These are phyloP conservation scores for Chionoecetes opilio DNA, from an alignment of 1,140 invertebrate genomes.

Conservation along the genomic window DNA sequence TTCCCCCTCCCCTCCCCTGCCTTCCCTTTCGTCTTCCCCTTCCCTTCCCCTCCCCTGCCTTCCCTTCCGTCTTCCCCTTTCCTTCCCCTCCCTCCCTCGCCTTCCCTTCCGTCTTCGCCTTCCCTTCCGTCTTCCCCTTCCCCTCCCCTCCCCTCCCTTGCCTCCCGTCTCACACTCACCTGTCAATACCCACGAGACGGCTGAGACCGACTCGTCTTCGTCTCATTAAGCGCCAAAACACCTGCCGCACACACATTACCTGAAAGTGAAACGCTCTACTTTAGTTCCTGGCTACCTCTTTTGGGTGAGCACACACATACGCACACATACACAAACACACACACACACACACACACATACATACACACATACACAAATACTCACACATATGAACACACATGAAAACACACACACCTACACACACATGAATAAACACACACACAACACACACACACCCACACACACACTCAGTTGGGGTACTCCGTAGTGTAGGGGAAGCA, in stretches of 20 bases:
- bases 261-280: not conserved
- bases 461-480: too few species aligned
- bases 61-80: too few species aligned
- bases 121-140: too few species aligned
- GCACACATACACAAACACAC: not conserved
- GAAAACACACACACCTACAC: too few species aligned
- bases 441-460: too few species aligned
- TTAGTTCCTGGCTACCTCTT: not conserved
- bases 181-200: slow-evolving; percentile 1
- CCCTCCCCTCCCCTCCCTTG: not conserved
- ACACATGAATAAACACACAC: too few species aligned
- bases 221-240: not conserved
- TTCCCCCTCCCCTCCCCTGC: not conserved
- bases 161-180: not conserved
- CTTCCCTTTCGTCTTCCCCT: not conserved
- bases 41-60: too few species aligned
- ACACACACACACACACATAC: not conserved
- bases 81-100: too few species aligned
- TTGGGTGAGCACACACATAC: too few species aligned
- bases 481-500: too few species aligned
- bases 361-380: not conserved
- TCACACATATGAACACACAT: too few species aligned
- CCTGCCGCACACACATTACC: not conserved
- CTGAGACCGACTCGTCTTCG: not conserved
- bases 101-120: too few species aligned